These are phyloP conservation scores for Ophioninae sp. DNA, from an alignment of 2,888 invertebrate genomes.

Conservation along the genomic window DNA sequence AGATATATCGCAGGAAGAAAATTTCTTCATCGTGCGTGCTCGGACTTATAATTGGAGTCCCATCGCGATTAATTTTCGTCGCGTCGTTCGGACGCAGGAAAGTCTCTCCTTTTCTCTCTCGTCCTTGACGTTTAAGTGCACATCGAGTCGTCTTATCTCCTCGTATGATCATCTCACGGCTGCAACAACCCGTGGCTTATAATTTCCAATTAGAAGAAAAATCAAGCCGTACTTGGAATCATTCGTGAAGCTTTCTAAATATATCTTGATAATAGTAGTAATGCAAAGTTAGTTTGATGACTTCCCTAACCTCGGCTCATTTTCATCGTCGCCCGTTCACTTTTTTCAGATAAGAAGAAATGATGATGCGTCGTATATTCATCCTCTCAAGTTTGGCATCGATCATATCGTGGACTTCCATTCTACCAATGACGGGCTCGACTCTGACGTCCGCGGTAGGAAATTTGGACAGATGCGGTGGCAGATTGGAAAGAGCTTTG, in stretches of 20 bases:
- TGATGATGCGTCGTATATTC: conserved; percentile 53
- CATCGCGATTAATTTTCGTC: conserved; percentile 42
- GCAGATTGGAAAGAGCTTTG: conserved; percentile 77
- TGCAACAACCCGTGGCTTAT: background rate
- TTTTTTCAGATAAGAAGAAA: conserved; percentile 21
- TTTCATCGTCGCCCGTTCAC: background rate
- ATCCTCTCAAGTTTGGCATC: conserved; percentile 34
- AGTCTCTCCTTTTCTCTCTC: conserved; percentile 24
- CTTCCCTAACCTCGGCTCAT: background rate
- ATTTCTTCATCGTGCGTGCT: conserved; percentile 19
- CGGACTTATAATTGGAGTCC: conserved; percentile 51
- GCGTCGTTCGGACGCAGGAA: conserved; percentile 37
- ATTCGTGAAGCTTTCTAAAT: conserved; percentile 50
- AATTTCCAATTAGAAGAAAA: conserved; percentile 26
- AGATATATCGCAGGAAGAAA: conserved; percentile 9
- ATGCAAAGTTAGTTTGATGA: background rate
- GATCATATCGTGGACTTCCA: conserved; percentile 39
- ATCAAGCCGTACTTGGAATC: conserved; percentile 12
- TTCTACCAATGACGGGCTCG: conserved; percentile 49
- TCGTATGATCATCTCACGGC: conserved; percentile 40
- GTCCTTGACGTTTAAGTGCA: conserved; percentile 37
- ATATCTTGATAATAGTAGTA: conserved; percentile 11
- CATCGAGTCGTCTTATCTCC: conserved; percentile 32
- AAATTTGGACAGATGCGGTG: conserved; percentile 75
- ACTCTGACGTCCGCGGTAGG: conserved; percentile 52